Conservation (phyloP, 2,888 invertebrate species). For the Hanleya hanleyi region DNA sequence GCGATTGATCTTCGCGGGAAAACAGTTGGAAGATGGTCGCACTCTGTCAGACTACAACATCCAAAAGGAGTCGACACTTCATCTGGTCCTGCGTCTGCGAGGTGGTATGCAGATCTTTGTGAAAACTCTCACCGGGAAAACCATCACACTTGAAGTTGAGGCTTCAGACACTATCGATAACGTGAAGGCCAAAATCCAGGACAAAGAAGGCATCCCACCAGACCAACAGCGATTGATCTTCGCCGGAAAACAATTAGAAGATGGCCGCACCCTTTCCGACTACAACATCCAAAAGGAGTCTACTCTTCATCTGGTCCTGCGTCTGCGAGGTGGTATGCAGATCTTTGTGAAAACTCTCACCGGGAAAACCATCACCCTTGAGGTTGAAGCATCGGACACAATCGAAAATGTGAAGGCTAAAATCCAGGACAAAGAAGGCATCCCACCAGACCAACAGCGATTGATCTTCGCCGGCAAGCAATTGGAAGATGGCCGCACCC, state of each 20-base stretch:
- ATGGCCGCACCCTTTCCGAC: not conserved
- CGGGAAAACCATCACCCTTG: slow-evolving; percentile 1
- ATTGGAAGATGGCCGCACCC: not conserved
- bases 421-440: slow-evolving; percentile 9
- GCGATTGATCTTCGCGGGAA: too few relatives aligned
- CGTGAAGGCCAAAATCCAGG: slow-evolving; percentile 1
- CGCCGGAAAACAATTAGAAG: slow-evolving; percentile 1
- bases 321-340: slow-evolving; percentile 5
- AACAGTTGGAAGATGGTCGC: too few relatives aligned
- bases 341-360: slow-evolving; percentile 7
- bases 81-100: not conserved
- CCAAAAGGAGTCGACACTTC: too few relatives aligned
- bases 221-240: slow-evolving; percentile 5
- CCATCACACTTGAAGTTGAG: not conserved
- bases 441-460: slow-evolving; percentile 4
- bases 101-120: slow-evolving; percentile 7
- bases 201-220: slow-evolving; percentile 6
- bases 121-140: not conserved
- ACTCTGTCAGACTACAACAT: too few relatives aligned
- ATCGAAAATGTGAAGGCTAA: slow-evolving; percentile 1
- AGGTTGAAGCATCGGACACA: slow-evolving; percentile 1
- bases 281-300: slow-evolving; percentile 8
- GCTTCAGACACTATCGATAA: slow-evolving; percentile 3
- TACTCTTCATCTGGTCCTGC: slow-evolving; percentile 1
- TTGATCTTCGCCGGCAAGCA: slow-evolving; percentile 6